Evolutionary conservation across 2,797 vertebrate species (phyloP), one percentile per base, ranked within the genome.

Genomic region (Falco berigora): DNA sequence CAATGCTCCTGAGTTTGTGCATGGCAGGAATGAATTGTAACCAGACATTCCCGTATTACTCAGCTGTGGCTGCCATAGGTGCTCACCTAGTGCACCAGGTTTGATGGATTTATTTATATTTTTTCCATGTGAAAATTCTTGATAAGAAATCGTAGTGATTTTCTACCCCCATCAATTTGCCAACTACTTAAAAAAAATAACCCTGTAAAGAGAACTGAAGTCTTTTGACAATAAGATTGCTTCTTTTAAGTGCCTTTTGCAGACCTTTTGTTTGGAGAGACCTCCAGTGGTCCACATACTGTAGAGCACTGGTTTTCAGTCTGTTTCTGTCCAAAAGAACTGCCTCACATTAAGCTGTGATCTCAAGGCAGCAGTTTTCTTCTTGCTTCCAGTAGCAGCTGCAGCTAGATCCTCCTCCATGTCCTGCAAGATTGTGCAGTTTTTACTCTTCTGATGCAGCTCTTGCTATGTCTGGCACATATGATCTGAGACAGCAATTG

Each of bases 31-130:
- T 98, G 50, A 99, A 96, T 22, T 98, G 98, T 22, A 97, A 97
- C 40, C 99, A 99, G 97, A 99, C 99, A 0, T 67, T 98, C 3
- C 99, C 99, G 0, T 99, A 99, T 96, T 99, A 99, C 17, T 83
- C 93, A 2, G 98, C 98, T 0, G 97, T 99, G 80, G 98, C 98
- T 38, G 94, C 97, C 0, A 88, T 98, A 6, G 98, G 98, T 17
- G 34, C 97, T 94, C 99, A 99, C 92, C 94, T 99, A 18, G 92
- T 98, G 3, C 97, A 98, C 81, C 99, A 99, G 99, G 99, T 99
- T 96, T 95, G 98, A 49, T 56, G 40, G 44, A 17, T 74, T 72
- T 44, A 64, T 81, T 79, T 53, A 4, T 46, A 18, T 4, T 63
- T 84, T 74, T 88, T 49, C 44, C 12, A 10, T 30, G 10, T 66